Conservation (phyloP, 2,113 vertebrate genomes). For the human (Homo sapiens) region GRCh38 chr6:118231001-118231500, state of each 20-base stretch:
- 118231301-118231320: background rate
- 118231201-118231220: background rate
- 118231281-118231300: background rate
- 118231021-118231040: too few relatives aligned
- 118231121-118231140: background rate
- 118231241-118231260: background rate
- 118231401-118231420: background rate
- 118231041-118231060: background rate
- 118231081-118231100: background rate
- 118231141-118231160: slow-evolving; percentile 3
- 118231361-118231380: background rate
- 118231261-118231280: background rate
- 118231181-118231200: slow-evolving; percentile 15
- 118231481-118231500: slow-evolving; percentile 44
- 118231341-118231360: background rate
- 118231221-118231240: slow-evolving; percentile 16
- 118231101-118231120: background rate
- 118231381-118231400: slow-evolving; percentile 35
- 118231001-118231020: too few relatives aligned
- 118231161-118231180: background rate
- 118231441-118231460: background rate
- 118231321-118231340: background rate
- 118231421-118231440: background rate
- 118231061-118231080: background rate
- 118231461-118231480: slow-evolving; percentile 46